phyloP scores from a whole-genome alignment of 1,140 invertebrate species.

The Dendrolimus kikuchii region DNA sequence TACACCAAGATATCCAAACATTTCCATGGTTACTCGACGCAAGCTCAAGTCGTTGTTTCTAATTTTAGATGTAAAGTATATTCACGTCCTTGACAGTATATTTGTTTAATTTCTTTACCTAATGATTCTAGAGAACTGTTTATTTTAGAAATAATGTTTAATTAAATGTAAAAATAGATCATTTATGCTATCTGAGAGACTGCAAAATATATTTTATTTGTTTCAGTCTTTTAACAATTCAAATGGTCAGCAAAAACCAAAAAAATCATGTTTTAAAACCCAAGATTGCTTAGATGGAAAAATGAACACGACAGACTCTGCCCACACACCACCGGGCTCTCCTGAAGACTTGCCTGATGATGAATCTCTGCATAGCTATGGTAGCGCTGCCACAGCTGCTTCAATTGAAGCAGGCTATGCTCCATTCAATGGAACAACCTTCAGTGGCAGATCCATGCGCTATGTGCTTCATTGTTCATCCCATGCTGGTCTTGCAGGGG shows the following conservation, averaged over 20 bases:
- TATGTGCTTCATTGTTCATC: slow-evolving; percentile 89
- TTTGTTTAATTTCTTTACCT: no score
- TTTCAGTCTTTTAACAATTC: slow-evolving; percentile 63
- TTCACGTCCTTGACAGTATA: no score
- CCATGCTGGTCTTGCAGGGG: slow-evolving; percentile 79
- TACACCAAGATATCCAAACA: slow-evolving; percentile 6
- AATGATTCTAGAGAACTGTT: no score
- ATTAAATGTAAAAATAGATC: not conserved
- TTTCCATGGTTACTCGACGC: slow-evolving; percentile 21
- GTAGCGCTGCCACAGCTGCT: slow-evolving; percentile 80
- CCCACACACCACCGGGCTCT: slow-evolving; percentile 74
- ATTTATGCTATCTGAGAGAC: not conserved
- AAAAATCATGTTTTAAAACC: slow-evolving; percentile 51
- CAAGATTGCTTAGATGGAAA: slow-evolving; percentile 49
- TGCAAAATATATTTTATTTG: slow-evolving; percentile 11
- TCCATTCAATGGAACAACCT: slow-evolving; percentile 86
- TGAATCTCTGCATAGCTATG: slow-evolving; percentile 84
- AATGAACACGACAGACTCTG: slow-evolving; percentile 56
- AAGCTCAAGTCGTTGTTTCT: slow-evolving; percentile 4
- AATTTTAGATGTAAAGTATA: no score
- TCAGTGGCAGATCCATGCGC: slow-evolving; percentile 78
- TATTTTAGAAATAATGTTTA: no score
- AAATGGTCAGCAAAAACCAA: slow-evolving; percentile 44
- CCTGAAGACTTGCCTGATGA: slow-evolving; percentile 79
- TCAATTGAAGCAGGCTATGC: slow-evolving; percentile 86